Percentiles rank a stretch among this genome's conserved stretches.
These are phyloP conservation scores for Drosophila greeni DNA, from an alignment of 2,888 invertebrate species.

Conservation along the genomic window DNA sequence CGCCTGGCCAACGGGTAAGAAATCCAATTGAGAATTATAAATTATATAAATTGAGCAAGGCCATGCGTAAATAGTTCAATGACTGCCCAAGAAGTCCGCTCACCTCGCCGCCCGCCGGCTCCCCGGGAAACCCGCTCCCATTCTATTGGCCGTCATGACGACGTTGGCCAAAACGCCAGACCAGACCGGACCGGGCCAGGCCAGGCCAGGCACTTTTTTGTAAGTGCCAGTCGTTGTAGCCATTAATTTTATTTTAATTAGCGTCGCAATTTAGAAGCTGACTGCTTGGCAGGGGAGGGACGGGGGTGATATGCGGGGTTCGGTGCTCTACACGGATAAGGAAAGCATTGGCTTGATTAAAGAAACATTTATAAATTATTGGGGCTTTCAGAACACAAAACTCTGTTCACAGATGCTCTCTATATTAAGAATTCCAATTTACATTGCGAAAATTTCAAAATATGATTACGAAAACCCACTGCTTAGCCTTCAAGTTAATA, in stretches of 20 bases:
- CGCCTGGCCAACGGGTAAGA: constrained; percentile 11
- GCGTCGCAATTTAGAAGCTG: constrained; percentile 30
- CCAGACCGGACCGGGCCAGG: constrained; percentile 6
- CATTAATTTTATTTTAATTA: no score
- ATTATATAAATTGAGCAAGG: constrained; percentile 53
- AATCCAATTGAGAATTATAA: constrained; percentile 39
- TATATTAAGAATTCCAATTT: background rate
- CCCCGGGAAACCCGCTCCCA: constrained; percentile 16
- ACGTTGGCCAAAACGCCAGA: constrained; percentile 39
- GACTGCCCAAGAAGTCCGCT: constrained; percentile 55
- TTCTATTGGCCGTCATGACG: constrained; percentile 40
- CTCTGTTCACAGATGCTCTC: no score
- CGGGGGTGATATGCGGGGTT: background rate
- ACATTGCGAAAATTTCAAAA: background rate
- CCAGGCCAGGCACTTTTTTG: constrained; percentile 24
- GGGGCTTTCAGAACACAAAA: background rate
- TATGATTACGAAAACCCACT: background rate
- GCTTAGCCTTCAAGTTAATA: constrained; percentile 16
- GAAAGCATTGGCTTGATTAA: constrained; percentile 2
- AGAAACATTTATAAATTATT: constrained; percentile 9
- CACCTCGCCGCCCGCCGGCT: constrained; percentile 2
- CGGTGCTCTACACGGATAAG: constrained; percentile 21
- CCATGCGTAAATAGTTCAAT: constrained; percentile 70
- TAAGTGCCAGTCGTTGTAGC: constrained; percentile 39
- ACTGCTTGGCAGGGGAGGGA: constrained; percentile 5